Conservation (phyloP, 2,797 vertebrate genomes). For the Hapalemur alaotrensis region DNA sequence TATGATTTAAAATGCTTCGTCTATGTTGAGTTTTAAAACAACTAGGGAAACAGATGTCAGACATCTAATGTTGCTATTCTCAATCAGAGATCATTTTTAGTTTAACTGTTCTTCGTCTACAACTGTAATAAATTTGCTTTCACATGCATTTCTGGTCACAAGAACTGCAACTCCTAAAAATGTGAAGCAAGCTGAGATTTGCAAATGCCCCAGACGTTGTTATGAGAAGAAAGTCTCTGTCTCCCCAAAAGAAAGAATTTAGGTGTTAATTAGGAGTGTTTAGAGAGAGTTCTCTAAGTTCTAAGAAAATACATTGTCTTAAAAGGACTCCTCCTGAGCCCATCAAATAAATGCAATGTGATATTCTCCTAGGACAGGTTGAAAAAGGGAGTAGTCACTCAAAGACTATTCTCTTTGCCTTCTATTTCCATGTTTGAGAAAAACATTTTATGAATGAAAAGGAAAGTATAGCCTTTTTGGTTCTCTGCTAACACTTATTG, state of each 20-base stretch:
- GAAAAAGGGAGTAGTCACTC: neutral
- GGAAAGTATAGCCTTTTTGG: neutral
- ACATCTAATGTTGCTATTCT: constrained; percentile 72
- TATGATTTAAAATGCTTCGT: constrained; percentile 70
- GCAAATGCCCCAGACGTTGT: constrained; percentile 73
- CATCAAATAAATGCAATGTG: neutral
- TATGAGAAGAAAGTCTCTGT: constrained; percentile 60
- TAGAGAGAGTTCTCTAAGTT: constrained; percentile 35
- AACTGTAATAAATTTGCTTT: constrained; percentile 77
- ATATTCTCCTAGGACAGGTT: neutral
- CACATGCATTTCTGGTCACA: constrained; percentile 75
- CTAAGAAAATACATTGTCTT: neutral
- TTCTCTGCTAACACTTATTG: neutral
- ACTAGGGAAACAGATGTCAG: constrained; percentile 77
- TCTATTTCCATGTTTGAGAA: neutral
- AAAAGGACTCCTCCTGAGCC: neutral
- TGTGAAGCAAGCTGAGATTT: constrained; percentile 70
- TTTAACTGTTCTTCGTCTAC: constrained; percentile 70
- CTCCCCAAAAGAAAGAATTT: constrained; percentile 59
- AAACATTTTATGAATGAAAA: neutral
- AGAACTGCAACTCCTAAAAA: constrained; percentile 71
- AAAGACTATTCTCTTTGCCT: neutral
- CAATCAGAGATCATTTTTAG: constrained; percentile 80
- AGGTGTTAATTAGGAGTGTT: constrained; percentile 69
- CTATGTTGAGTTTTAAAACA: constrained; percentile 76